Evolutionary conservation across 1,140 invertebrate species (phyloP), one percentile per base, ranked within the genome.

Genomic region (Agrilus planipennis): DNA sequence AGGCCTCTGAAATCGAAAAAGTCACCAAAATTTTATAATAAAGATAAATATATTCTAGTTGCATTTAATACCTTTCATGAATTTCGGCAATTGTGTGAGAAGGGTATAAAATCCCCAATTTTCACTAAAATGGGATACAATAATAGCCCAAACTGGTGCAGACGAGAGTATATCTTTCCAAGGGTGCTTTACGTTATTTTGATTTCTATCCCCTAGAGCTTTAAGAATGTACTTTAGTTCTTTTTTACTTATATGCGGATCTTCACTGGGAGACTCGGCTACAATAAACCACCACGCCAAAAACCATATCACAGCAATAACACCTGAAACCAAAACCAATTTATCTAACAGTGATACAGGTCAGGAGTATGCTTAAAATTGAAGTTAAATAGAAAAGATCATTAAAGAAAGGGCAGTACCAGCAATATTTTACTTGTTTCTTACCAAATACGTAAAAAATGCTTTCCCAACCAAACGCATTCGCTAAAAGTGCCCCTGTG

Each of bases 61-160:
- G 16, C 18, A 25, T 31, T 23, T 42, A 27, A 32, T 36, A 85
- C 84, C 82, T 67, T 76, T 84, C 73, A 96, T 82, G 62, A 90
- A 96, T 23, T 81, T 89, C 3, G 91, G 91, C 20, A 95, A 64
- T 51, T 89, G 83, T 0, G 89, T 92, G 0, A 93, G 70, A 57
- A 92, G 72, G 0, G 88, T 93, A 57, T 94, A 94, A 63, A 93
- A 92, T 11, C 89, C 90, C 90, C 90, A 95, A 64, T 94, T 94
- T 63, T 94, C 89, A 41, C 85, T 81, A 64, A 93, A 93, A 61
- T 94, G 89, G 3, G 89, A 88, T 14, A 78, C 72, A 14, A 88
- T 77, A 34, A 92, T 89, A 0, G 90, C 89, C 84, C 89, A 93
- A 2, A 94, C 86, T 0, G 90, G 78, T 28, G 72, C 66, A 0